These are phyloP conservation scores for Drosophila littoralis DNA, from an alignment of 1,140 invertebrate genomes.

Conservation along the genomic window DNA sequence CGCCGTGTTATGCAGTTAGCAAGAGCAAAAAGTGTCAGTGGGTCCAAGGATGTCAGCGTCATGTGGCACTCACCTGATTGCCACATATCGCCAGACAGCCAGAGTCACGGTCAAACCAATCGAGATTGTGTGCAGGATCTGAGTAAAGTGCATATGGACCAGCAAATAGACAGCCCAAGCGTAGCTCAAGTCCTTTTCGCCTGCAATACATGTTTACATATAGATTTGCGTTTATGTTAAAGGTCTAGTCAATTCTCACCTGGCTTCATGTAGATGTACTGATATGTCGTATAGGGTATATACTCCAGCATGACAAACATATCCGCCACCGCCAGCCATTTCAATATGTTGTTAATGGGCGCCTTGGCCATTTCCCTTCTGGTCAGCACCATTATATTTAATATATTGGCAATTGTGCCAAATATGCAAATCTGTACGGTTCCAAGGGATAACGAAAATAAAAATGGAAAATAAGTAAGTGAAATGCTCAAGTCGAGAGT, in stretches of 20 bases:
- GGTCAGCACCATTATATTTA: constrained; percentile 95
- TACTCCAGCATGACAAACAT: constrained; percentile 95
- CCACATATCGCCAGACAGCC: constrained; percentile 87
- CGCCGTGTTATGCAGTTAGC: constrained; percentile 54
- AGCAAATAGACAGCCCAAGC: constrained; percentile 89
- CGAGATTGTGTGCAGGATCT: constrained; percentile 93
- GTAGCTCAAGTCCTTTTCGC: constrained; percentile 87
- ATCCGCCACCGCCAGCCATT: constrained; percentile 92
- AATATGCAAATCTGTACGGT: constrained; percentile 91
- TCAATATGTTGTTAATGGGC: constrained; percentile 93
- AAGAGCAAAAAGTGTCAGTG: constrained; percentile 1
- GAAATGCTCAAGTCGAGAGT: too few relatives aligned
- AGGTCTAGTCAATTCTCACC: constrained; percentile 46
- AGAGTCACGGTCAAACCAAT: constrained; percentile 93
- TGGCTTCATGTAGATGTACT: constrained; percentile 87
- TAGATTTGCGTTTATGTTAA: neutral
- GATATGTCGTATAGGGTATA: constrained; percentile 92
- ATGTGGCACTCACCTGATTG: constrained; percentile 73
- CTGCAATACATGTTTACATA: constrained; percentile 33
- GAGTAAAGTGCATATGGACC: constrained; percentile 92
- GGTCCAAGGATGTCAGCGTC: neutral
- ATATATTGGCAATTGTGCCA: constrained; percentile 94
- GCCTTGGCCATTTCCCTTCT: constrained; percentile 91
- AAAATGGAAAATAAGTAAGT: constrained; percentile 22
- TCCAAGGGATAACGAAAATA: constrained; percentile 10